These are phyloP conservation scores for Lasioglossum vierecki DNA, from an alignment of 2,888 invertebrate species.

Conservation along the genomic window DNA sequence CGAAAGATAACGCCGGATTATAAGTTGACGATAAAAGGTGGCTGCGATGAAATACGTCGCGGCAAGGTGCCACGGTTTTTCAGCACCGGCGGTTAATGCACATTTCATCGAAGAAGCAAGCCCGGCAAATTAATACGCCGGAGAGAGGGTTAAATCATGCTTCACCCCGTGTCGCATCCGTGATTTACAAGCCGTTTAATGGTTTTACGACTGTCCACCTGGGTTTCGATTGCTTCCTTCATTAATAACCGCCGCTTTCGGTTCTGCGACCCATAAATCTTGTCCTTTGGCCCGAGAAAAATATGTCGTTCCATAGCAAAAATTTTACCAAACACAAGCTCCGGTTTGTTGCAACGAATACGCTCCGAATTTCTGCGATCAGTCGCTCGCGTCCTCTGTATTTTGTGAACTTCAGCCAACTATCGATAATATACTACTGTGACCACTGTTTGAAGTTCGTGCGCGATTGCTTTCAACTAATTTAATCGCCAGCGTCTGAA, in stretches of 20 bases:
- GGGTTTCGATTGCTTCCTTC: slow-evolving; percentile 65
- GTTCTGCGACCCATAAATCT: slow-evolving; percentile 42
- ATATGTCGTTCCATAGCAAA: slow-evolving; percentile 14
- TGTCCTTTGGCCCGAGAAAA: slow-evolving; percentile 33
- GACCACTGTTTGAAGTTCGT: not conserved
- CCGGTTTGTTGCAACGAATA: not conserved
- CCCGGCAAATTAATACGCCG: slow-evolving; percentile 65
- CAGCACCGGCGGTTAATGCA: slow-evolving; percentile 64
- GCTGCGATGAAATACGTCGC: slow-evolving; percentile 54
- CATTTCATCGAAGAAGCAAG: slow-evolving; percentile 69
- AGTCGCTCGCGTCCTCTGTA: not conserved
- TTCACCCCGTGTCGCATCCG: slow-evolving; percentile 56
- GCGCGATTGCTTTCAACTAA: not conserved
- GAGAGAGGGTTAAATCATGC: slow-evolving; percentile 68
- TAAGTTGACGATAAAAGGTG: slow-evolving; percentile 44
- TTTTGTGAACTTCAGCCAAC: not conserved
- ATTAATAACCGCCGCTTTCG: slow-evolving; percentile 58
- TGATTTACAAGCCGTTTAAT: slow-evolving; percentile 69
- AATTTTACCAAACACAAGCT: not conserved
- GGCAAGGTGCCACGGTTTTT: slow-evolving; percentile 44
- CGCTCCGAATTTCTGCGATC: not conserved
- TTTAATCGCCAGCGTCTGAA: not conserved
- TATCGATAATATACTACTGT: not conserved
- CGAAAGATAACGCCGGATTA: slow-evolving; percentile 23
- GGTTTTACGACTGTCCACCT: slow-evolving; percentile 66